phyloP scores from a whole-genome alignment of 2,113 vertebrate genomes.

The Gopherus evgoodei region DNA sequence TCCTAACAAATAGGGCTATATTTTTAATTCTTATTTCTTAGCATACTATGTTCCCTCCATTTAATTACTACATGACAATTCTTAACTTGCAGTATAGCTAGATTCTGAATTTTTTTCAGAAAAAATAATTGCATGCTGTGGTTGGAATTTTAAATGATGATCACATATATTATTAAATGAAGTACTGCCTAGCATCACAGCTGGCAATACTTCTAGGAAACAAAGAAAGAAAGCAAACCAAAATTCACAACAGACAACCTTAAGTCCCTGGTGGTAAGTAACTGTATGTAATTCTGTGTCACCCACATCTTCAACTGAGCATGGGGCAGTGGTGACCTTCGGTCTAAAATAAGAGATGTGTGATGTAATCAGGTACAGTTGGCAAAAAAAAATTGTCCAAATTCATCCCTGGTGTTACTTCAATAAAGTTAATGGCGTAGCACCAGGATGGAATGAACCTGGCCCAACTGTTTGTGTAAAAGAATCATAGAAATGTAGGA shows the following conservation, averaged over 20 bases:
- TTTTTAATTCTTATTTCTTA: constrained; percentile 20
- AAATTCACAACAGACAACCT: not conserved
- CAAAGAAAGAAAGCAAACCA: not conserved
- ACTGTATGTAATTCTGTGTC: not conserved
- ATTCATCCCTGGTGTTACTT: not conserved
- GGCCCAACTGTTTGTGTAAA: not conserved
- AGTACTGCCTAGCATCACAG: not conserved
- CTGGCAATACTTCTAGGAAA: constrained; percentile 7
- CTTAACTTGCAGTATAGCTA: constrained; percentile 1
- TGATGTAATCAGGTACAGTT: not conserved
- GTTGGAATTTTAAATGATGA: constrained; percentile 19
- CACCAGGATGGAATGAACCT: not conserved
- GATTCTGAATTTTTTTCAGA: constrained; percentile 28
- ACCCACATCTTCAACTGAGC: not conserved
- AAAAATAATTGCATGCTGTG: constrained; percentile 6
- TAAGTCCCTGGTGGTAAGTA: not conserved
- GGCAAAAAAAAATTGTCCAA: not conserved
- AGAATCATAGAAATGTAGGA: not conserved
- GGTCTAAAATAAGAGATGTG: not conserved
- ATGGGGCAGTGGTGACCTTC: not conserved
- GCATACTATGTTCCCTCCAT: not conserved
- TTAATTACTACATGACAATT: not conserved
- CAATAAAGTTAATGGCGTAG: not conserved
- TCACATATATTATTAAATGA: not conserved
- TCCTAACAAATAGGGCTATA: not conserved